Evolutionary conservation across 2,888 invertebrate genomes (phyloP).

Genomic region (Linnaemya vulpina): DNA sequence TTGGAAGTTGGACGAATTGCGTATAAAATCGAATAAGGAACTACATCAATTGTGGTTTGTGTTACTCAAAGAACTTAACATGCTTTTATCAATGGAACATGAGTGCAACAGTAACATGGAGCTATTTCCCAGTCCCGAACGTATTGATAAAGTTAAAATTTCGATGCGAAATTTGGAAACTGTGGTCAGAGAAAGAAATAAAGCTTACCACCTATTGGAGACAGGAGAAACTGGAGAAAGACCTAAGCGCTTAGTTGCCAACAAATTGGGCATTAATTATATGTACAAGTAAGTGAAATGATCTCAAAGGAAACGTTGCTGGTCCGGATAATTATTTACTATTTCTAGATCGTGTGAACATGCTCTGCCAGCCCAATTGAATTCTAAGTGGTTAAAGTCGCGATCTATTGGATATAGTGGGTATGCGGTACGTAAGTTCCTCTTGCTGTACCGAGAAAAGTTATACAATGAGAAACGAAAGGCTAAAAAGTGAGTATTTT

Average conservation of each 20-base stretch:
- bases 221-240: conserved; percentile 93
- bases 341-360: conserved; percentile 85
- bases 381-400: conserved; percentile 86
- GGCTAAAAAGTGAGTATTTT: conserved; percentile 84
- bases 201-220: conserved; percentile 94
- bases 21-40: conserved; percentile 97
- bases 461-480: conserved; percentile 85
- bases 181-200: conserved; percentile 95
- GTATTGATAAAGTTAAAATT: conserved; percentile 95
- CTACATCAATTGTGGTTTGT: conserved; percentile 97
- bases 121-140: conserved; percentile 94
- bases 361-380: conserved; percentile 87
- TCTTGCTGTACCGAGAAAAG: conserved; percentile 87
- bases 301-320: background rate
- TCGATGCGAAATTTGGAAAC: conserved; percentile 97
- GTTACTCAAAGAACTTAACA: conserved; percentile 97
- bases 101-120: conserved; percentile 87
- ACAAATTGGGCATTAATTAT: conserved; percentile 86
- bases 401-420: conserved; percentile 85
- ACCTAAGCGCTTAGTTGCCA: conserved; percentile 85
- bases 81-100: conserved; percentile 98
- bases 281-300: conserved; percentile 83
- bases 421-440: conserved; percentile 86
- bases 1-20: conserved; percentile 94
- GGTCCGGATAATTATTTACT: background rate